A percentile compares a stretch with the other conserved stretches of the same genome.
Evolutionary conservation across 2,888 invertebrate species (phyloP).

Genomic region (Neelides folsomi): DNA sequence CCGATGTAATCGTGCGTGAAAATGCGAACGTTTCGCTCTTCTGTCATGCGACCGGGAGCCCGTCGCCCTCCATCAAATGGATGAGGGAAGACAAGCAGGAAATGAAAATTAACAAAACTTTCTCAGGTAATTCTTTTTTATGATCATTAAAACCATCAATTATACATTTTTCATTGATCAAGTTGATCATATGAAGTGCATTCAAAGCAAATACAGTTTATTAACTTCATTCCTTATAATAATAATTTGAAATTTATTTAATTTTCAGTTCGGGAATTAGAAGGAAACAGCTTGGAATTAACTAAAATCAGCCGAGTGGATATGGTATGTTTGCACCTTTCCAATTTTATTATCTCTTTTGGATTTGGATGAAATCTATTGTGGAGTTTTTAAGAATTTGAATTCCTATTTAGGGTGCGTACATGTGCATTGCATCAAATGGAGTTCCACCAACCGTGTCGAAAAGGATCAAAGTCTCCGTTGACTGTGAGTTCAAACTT

Average conservation of each 20-base stretch:
- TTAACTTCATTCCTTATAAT: not conserved
- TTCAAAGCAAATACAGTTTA: no score
- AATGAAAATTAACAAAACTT: slow-evolving; percentile 72
- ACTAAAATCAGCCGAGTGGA: slow-evolving; percentile 70
- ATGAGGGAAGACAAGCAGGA: slow-evolving; percentile 75
- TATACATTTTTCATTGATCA: not conserved
- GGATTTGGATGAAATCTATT: not conserved
- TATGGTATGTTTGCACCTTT: slow-evolving; percentile 50
- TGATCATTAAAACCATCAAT: not conserved
- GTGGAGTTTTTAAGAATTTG: not conserved
- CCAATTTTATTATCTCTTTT: not conserved
- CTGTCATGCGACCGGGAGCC: slow-evolving; percentile 79
- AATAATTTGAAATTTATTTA: slow-evolving; percentile 1
- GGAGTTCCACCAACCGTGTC: slow-evolving; percentile 80
- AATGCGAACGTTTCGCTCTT: slow-evolving; percentile 75
- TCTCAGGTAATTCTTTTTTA: slow-evolving; percentile 49
- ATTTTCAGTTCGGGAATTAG: slow-evolving; percentile 63
- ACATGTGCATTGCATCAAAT: slow-evolving; percentile 80
- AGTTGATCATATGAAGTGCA: no score
- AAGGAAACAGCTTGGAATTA: slow-evolving; percentile 70
- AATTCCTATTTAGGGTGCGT: slow-evolving; percentile 42
- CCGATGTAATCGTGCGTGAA: slow-evolving; percentile 81
- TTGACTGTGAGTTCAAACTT: slow-evolving; percentile 64
- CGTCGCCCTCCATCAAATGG: slow-evolving; percentile 79
- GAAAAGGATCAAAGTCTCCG: slow-evolving; percentile 82